phyloP scores from a whole-genome alignment of 1,140 invertebrate genomes.

The Sinella curviseta region DNA sequence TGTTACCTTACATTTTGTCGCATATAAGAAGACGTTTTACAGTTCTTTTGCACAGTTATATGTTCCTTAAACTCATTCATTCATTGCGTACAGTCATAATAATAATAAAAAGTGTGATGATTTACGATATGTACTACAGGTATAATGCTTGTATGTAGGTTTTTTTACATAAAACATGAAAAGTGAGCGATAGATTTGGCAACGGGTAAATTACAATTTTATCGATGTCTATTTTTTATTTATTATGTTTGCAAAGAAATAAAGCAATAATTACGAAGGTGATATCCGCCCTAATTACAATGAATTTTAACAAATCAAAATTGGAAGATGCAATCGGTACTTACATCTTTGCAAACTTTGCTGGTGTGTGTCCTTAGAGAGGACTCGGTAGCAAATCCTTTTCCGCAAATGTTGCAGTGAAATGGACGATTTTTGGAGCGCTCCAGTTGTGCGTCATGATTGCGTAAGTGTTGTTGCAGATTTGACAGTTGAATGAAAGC shows the following conservation, averaged over 20 bases:
- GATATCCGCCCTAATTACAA: no score
- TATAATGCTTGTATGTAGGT: neutral
- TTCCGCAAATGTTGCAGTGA: slow-evolving; percentile 93
- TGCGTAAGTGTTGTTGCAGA: slow-evolving; percentile 92
- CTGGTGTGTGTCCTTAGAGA: slow-evolving; percentile 91
- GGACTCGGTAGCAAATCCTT: slow-evolving; percentile 93
- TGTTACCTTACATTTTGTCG: neutral
- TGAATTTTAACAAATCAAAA: slow-evolving; percentile 32
- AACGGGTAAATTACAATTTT: no score
- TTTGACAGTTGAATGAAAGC: slow-evolving; percentile 97
- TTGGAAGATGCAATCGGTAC: slow-evolving; percentile 31
- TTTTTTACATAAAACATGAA: no score
- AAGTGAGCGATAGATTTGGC: no score
- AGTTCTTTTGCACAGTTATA: neutral
- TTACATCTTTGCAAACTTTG: slow-evolving; percentile 74
- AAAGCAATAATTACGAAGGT: no score
- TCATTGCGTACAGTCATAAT: neutral
- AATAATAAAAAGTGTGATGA: neutral
- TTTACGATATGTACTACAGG: slow-evolving; percentile 17
- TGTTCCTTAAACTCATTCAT: neutral
- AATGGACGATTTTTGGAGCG: slow-evolving; percentile 91
- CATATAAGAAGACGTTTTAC: neutral
- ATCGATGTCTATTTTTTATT: no score
- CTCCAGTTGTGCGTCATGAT: slow-evolving; percentile 93
- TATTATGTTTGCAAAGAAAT: neutral